These are phyloP conservation scores for Drosophila punjabiensis DNA, from an alignment of 1,140 invertebrate genomes.

Conservation along the genomic window DNA sequence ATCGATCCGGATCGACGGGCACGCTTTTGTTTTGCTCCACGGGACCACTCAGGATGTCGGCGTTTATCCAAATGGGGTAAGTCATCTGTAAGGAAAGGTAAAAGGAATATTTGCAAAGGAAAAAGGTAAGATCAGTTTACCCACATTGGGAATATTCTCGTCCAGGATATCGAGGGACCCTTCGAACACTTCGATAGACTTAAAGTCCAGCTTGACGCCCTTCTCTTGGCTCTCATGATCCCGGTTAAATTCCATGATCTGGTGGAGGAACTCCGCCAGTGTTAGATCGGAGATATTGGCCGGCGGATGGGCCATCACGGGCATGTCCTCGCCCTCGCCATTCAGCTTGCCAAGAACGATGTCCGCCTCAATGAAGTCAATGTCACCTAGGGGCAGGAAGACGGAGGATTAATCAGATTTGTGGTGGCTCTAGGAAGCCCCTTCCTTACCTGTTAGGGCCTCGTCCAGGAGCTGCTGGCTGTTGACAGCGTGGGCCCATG, in stretches of 20 bases:
- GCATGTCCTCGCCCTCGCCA: slow-evolving; percentile 86
- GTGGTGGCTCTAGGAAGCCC: slow-evolving; percentile 46
- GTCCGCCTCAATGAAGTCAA: slow-evolving; percentile 96
- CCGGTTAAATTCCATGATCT: slow-evolving; percentile 86
- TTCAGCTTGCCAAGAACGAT: slow-evolving; percentile 89
- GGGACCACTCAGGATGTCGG: slow-evolving; percentile 94
- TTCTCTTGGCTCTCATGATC: slow-evolving; percentile 85
- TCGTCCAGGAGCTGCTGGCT: slow-evolving; percentile 87
- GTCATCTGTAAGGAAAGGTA: slow-evolving; percentile 86
- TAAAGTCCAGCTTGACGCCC: slow-evolving; percentile 96
- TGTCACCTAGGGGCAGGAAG: slow-evolving; percentile 47
- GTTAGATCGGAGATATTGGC: slow-evolving; percentile 90
- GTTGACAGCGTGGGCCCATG: slow-evolving; percentile 95
- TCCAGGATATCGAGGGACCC: slow-evolving; percentile 88
- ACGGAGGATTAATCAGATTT: neutral
- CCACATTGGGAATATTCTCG: slow-evolving; percentile 71
- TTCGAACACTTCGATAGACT: slow-evolving; percentile 91
- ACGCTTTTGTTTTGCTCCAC: slow-evolving; percentile 87
- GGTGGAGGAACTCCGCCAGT: slow-evolving; percentile 90
- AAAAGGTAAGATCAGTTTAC: neutral
- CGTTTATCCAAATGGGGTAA: slow-evolving; percentile 95
- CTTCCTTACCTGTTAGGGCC: slow-evolving; percentile 87
- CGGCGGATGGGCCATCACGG: slow-evolving; percentile 96
- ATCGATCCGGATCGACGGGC: slow-evolving; percentile 89
- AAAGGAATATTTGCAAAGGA: neutral